phyloP scores from a whole-genome alignment of 1,140 invertebrate genomes.

The Diachasma alloeum region DNA sequence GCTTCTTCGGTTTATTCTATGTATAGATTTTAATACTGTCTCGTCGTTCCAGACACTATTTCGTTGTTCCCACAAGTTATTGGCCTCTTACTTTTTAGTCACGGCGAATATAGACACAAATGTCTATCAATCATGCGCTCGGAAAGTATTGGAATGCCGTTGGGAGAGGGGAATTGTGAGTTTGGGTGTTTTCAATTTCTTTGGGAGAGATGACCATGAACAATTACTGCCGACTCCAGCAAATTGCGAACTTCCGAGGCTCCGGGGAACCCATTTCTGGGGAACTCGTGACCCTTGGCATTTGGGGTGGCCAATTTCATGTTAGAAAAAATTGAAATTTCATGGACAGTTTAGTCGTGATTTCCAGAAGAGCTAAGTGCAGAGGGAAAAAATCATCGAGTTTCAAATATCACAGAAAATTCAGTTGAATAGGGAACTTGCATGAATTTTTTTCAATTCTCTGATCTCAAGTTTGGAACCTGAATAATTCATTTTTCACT shows the following conservation, averaged over 20 bases:
- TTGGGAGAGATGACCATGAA: background rate
- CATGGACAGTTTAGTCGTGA: no score
- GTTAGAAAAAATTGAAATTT: no score
- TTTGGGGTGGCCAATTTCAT: no score
- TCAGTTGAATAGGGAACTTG: no score
- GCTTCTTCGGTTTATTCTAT: background rate
- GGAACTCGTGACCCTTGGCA: background rate
- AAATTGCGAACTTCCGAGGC: background rate
- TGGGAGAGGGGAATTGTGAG: background rate
- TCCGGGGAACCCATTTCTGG: background rate
- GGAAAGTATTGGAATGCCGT: background rate
- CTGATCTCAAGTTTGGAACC: no score
- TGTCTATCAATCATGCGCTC: background rate
- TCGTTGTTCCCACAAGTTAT: background rate
- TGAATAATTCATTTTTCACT: no score
- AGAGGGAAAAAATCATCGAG: no score
- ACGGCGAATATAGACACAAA: background rate
- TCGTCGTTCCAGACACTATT: background rate
- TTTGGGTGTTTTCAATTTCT: background rate
- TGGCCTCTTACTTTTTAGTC: background rate
- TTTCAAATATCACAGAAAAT: no score
- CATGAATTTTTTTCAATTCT: no score
- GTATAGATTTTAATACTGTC: background rate
- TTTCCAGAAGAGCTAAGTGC: no score
- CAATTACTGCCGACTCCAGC: background rate